These are phyloP conservation scores for Dicerorhinus sumatrensis DNA, from an alignment of 2,113 vertebrate genomes.

Conservation along the genomic window DNA sequence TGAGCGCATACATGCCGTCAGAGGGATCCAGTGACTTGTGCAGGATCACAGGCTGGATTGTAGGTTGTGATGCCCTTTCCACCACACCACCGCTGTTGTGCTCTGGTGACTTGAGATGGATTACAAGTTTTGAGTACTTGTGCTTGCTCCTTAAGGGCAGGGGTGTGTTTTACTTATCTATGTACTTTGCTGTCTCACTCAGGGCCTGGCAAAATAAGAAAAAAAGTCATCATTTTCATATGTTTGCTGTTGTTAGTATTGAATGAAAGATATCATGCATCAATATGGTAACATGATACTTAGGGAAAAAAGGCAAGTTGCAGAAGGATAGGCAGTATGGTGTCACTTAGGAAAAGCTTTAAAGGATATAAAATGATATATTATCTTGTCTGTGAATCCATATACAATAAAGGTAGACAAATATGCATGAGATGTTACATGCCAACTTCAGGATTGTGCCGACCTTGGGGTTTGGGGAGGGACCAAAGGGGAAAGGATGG, in stretches of 20 bases:
- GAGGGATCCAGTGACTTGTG: background rate
- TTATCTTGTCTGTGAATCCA: background rate
- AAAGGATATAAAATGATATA: background rate
- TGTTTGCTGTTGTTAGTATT: slow-evolving; percentile 12
- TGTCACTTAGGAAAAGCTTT: background rate
- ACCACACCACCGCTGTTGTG: background rate
- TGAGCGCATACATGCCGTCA: background rate
- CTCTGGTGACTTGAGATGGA: background rate
- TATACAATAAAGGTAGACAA: background rate
- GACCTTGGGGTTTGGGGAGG: background rate
- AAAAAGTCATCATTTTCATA: background rate
- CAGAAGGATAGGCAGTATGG: background rate
- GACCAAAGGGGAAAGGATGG: background rate
- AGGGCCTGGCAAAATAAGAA: background rate
- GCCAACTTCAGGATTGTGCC: background rate
- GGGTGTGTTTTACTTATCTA: background rate
- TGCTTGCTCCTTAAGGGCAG: background rate
- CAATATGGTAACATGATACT: background rate
- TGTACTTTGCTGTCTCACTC: background rate
- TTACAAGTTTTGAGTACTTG: background rate
- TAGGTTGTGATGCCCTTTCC: background rate
- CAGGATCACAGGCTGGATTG: background rate
- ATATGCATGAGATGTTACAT: background rate
- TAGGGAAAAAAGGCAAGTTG: background rate
- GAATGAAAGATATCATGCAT: slow-evolving; percentile 33